phyloP scores from a whole-genome alignment of 2,888 invertebrate genomes.

The Aplocera efformata region DNA sequence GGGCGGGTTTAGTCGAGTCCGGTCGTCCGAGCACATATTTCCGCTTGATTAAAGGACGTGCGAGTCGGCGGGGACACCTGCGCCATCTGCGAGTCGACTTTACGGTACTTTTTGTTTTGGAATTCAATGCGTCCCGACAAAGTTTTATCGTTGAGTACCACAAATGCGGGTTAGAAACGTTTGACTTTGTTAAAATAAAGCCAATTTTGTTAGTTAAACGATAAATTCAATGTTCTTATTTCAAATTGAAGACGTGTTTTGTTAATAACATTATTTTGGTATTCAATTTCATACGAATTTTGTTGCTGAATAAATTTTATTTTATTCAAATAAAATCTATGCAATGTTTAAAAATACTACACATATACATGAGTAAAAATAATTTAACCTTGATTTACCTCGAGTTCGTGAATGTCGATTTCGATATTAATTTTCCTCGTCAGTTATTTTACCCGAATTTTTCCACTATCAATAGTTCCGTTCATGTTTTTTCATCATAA shows the following conservation, averaged over 20 bases:
- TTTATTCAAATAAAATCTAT: too few species aligned
- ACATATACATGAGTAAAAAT: too few species aligned
- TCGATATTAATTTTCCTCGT: constrained; percentile 10
- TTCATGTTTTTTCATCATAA: constrained; percentile 23
- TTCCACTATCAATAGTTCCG: constrained; percentile 14
- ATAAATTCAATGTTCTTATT: too few species aligned
- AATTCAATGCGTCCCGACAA: constrained; percentile 53
- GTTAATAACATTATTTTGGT: too few species aligned
- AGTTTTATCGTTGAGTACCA: constrained; percentile 63
- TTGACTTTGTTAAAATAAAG: constrained; percentile 47
- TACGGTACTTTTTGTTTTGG: constrained; percentile 66
- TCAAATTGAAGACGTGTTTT: too few species aligned
- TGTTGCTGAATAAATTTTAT: too few species aligned
- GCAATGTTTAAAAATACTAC: too few species aligned
- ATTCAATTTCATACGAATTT: too few species aligned
- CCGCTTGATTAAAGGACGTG: constrained; percentile 74
- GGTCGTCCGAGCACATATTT: constrained; percentile 67
- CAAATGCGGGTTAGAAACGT: constrained; percentile 55
- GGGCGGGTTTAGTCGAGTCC: constrained; percentile 35
- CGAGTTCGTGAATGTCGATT: neutral
- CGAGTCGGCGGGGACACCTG: constrained; percentile 66
- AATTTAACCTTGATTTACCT: too few species aligned
- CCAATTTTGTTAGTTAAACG: constrained; percentile 20
- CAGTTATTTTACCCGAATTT: constrained; percentile 16
- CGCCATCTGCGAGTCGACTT: constrained; percentile 60